Evolutionary conservation across 2,888 invertebrate species (phyloP).

Genomic region (Tuta absoluta): DNA sequence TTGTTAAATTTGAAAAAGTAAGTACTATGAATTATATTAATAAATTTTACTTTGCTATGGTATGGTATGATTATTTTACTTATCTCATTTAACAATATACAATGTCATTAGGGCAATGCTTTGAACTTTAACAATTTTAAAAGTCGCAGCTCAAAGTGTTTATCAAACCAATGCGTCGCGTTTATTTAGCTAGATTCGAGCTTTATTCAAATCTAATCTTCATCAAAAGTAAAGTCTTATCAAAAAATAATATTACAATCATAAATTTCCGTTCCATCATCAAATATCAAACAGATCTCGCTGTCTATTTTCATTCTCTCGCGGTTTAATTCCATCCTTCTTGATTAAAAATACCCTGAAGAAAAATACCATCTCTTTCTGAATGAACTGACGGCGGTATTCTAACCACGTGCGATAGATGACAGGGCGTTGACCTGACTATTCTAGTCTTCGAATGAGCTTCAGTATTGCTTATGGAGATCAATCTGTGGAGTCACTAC

Average conservation of each 20-base stretch:
- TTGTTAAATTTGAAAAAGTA: no score
- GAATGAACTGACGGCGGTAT: slow-evolving; percentile 19
- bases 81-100: no score
- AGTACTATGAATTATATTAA: no score
- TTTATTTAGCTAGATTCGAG: no score
- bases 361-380: slow-evolving; percentile 14
- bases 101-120: no score
- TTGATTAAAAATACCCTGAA: slow-evolving; percentile 18
- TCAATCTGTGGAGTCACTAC: neutral
- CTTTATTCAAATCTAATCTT: neutral
- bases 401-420: slow-evolving; percentile 19
- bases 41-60: no score
- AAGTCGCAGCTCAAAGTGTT: no score
- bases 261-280: neutral
- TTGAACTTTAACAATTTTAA: no score
- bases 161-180: no score
- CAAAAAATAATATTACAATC: neutral
- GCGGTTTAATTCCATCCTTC: slow-evolving; percentile 9
- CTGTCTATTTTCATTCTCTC: neutral
- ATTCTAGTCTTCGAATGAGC: slow-evolving; percentile 15
- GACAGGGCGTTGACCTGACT: slow-evolving; percentile 19
- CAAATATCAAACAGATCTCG: neutral
- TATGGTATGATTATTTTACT: no score
- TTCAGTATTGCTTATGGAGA: neutral
- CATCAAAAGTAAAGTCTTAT: neutral